Evolutionary conservation across 2,888 invertebrate genomes (phyloP).

Genomic region (Acleris sparsana): DNA sequence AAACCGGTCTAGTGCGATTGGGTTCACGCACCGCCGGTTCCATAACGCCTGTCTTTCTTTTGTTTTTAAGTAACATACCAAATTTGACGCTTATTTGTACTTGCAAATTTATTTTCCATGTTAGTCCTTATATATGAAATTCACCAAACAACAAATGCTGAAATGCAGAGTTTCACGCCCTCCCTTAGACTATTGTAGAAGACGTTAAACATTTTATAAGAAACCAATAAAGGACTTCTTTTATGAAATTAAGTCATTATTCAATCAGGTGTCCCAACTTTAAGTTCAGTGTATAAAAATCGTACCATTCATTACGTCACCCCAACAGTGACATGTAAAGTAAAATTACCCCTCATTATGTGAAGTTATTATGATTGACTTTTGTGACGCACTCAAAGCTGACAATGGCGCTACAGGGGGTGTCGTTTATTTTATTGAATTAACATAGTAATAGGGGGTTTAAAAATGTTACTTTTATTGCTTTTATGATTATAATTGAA

Average conservation of each 20-base stretch:
- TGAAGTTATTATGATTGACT: conserved; percentile 45
- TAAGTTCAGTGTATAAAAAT: neutral
- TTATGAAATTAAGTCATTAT: neutral
- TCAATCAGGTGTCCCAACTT: neutral
- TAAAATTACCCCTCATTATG: conserved; percentile 46
- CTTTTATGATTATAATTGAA: neutral
- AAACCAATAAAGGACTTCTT: neutral
- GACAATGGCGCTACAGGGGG: conserved; percentile 41
- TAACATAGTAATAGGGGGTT: conserved; percentile 29
- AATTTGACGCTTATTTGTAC: too few species aligned
- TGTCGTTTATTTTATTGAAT: conserved; percentile 38
- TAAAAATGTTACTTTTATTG: conserved; percentile 27
- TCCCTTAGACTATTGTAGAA: too few species aligned
- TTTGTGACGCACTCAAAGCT: conserved; percentile 43
- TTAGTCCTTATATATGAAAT: too few species aligned
- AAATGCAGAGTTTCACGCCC: too few species aligned
- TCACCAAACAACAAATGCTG: too few species aligned
- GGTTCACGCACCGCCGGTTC: too few species aligned
- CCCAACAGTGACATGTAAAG: conserved; percentile 38
- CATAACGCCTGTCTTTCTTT: too few species aligned
- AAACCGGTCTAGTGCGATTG: too few species aligned
- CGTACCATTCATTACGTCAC: conserved; percentile 27
- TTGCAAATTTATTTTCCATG: too few species aligned
- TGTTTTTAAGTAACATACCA: too few species aligned
- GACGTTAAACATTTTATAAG: neutral